A percentile compares a stretch with the other conserved stretches of the same genome.
Conservation (phyloP, 1,140 invertebrate species). For the Trichogramma pretiosum region DNA sequence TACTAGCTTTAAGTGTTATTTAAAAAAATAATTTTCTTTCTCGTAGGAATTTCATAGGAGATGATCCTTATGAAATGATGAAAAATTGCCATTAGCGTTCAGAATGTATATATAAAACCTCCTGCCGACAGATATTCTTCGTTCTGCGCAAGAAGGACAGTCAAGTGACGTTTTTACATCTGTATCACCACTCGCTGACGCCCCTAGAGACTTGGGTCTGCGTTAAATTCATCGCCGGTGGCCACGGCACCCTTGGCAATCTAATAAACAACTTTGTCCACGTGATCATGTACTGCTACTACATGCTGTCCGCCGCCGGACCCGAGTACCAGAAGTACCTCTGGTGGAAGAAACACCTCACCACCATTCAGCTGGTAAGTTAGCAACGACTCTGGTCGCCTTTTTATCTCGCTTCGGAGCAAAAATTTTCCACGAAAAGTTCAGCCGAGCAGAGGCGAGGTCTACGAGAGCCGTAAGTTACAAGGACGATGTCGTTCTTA, state of each 20-base stretch:
- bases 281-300: slow-evolving; percentile 90
- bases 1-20: too few relatives aligned
- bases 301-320: slow-evolving; percentile 84
- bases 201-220: slow-evolving; percentile 92
- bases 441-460: too few relatives aligned
- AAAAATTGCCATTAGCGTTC: too few relatives aligned
- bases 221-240: slow-evolving; percentile 88
- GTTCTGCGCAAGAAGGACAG: slow-evolving; percentile 85
- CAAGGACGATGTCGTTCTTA: too few relatives aligned
- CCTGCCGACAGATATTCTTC: slow-evolving; percentile 69
- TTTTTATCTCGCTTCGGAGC: slow-evolving; percentile 7
- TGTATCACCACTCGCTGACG: slow-evolving; percentile 92
- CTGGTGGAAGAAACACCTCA: slow-evolving; percentile 94
- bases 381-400: slow-evolving; percentile 15
- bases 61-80: too few relatives aligned
- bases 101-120: too few relatives aligned
- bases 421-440: slow-evolving; percentile 26
- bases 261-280: slow-evolving; percentile 90
- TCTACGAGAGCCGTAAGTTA: too few relatives aligned
- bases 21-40: too few relatives aligned
- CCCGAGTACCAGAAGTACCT: slow-evolving; percentile 84
- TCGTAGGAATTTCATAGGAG: too few relatives aligned
- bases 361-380: slow-evolving; percentile 80
- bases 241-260: slow-evolving; percentile 85
- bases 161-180: slow-evolving; percentile 84